Conservation (phyloP, 2,113 vertebrate species). For the Calypte anna region DNA sequence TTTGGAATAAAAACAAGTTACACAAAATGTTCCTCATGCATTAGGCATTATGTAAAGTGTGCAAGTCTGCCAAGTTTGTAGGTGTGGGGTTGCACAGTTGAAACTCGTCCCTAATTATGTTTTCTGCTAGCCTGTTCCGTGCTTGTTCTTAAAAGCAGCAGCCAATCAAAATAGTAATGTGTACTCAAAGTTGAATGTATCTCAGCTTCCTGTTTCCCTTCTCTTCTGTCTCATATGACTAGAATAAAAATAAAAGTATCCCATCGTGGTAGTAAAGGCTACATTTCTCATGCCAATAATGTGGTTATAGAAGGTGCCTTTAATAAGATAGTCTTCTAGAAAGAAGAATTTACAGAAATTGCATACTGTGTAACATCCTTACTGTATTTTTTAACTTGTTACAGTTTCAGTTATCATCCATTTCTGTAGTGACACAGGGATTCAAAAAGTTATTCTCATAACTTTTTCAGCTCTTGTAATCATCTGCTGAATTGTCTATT, state of each 20-base stretch:
- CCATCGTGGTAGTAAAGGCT: neutral
- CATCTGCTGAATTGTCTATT: neutral
- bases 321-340: neutral
- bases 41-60: neutral
- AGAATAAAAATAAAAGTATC: neutral
- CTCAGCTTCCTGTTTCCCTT: neutral
- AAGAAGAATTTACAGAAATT: neutral
- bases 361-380: neutral
- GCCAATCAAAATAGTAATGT: neutral
- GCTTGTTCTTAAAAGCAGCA: neutral
- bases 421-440: too few relatives aligned
- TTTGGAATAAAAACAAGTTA: neutral
- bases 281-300: neutral
- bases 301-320: neutral
- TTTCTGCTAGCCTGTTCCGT: neutral
- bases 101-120: neutral
- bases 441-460: too few relatives aligned
- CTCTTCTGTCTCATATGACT: neutral
- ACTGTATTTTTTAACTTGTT: neutral
- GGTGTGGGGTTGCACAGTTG: neutral
- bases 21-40: neutral
- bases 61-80: neutral
- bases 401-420: too few relatives aligned
- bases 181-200: neutral
- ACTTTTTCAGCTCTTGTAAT: neutral